Conservation (phyloP, 2,113 vertebrate species). For the Mormyrus iriodes region DNA sequence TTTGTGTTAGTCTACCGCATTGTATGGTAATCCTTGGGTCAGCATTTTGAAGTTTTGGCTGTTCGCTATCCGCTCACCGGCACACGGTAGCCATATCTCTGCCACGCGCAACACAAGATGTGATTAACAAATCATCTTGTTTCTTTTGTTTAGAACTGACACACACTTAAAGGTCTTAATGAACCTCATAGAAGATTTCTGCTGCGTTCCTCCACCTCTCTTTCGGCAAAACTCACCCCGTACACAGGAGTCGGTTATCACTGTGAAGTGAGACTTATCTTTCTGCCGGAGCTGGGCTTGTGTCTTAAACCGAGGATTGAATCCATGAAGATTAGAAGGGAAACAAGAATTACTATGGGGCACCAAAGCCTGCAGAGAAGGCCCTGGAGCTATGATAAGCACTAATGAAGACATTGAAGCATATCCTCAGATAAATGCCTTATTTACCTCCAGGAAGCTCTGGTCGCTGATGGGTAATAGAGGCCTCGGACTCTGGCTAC, state of each 20-base stretch:
- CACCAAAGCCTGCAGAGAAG: not conserved
- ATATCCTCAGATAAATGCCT: not conserved
- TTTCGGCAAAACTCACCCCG: not conserved
- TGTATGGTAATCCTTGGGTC: not conserved
- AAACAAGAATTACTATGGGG: not conserved
- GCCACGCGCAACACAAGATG: not conserved
- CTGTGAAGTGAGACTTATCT: not conserved
- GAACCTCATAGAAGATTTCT: not conserved
- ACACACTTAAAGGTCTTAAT: not conserved
- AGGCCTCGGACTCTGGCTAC: not conserved
- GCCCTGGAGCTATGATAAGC: slow-evolving; percentile 8
- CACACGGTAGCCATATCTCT: not conserved
- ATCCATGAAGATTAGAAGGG: not conserved
- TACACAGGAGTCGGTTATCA: not conserved
- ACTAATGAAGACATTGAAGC: not conserved
- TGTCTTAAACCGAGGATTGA: slow-evolving; percentile 1
- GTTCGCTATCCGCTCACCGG: not conserved
- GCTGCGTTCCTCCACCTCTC: not conserved
- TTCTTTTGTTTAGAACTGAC: not conserved
- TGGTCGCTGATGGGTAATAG: not conserved
- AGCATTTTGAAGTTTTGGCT: not conserved
- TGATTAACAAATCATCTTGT: not conserved
- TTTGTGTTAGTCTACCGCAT: not conserved
- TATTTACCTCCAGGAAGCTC: not conserved
- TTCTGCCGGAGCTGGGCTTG: not conserved